Base-by-base conservation (phyloP, 2,797 vertebrate species). In the Odontamblyopus lacepedii region DNA sequence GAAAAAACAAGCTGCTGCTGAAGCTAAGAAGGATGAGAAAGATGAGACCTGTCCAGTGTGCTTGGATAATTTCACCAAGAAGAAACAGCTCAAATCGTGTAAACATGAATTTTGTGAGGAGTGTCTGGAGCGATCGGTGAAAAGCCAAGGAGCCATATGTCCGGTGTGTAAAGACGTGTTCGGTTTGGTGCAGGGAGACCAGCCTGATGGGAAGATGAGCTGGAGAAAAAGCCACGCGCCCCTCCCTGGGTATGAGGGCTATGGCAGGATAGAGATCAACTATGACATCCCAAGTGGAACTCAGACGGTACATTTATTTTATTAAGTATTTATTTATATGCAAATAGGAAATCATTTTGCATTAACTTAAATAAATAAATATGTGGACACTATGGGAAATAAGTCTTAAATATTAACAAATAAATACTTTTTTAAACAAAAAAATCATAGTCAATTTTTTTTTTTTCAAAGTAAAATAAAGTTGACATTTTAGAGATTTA, bases 151-250 rank as follows among this genome's bases (percentile, higher is more conserved):
- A 2, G 19, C 83, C 23, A 74, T 53, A 5, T 95, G 94, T 82
- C 93, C 93, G 2, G 0, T 94, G 9, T 95, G 93, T 74, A 94
- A 81, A 81, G 9, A 81, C 1, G 69, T 94, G 8, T 94, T 83
- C 83, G 94, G 92, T 0, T 41, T 2, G 26, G n/a, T 94, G 0
- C 0, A 70, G 0, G 93, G 93, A 71, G 2, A 89, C 74, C 94
- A 94, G 83, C 94, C 94, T 0, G 0, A 53, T 0, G 93, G 93
- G 76, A 0, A 0, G 0, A 93, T 95, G 91, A 1, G 0, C 0
- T 2, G 0, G 0, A 0, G 0, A 0, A 0, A 0, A 0, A 0
- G 0, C 0, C 0, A 0, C 0, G 0, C 0, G 0, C 0, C 0
- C 1, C 86, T 95, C 0, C 61, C 38, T 63, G 93, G 93, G 68